Evolutionary conservation across 2,888 invertebrate species (phyloP), one percentile per base, ranked within the genome.

Genomic region (Ichneumon xanthorius): DNA sequence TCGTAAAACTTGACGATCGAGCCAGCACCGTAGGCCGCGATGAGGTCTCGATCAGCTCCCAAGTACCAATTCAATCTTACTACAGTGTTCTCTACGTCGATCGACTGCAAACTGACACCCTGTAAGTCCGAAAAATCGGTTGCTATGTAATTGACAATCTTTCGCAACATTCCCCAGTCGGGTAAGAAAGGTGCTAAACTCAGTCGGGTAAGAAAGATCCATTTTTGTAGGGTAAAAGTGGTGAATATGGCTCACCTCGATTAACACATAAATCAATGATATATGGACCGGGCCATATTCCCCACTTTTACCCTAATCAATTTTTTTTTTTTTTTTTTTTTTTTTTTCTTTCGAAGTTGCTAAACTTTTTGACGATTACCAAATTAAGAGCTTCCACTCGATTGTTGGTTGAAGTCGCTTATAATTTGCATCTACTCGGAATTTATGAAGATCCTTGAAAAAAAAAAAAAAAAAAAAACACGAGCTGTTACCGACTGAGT

Each of bases 11-110:
- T 90, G 6, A 94, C 87, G 26, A 84, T 87, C 2, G 91, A 84
- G 45, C 91, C 89, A 19, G 92, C 94, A 6, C 94, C 94, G 65
- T 92, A 92, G n/a, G 92, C 88, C 50, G 90, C 90, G 37, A 94
- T 91, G 58, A 93, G 83, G 73, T 94, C 90, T 63, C 88, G 88
- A 84, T 91, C 90, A 4, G 90, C 91, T 16, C 82, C 80, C 26
- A 90, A 85, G 73, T 91, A 91, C 93, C 93, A 94, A 2, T 89
- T 88, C 30, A 94, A 82, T 79, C 92, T 92, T 1, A 93, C 87
- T 14, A 90, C 87, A 3, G 92, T 94, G 71, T 90, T 89, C 50
- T 93, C 92, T 7, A 92, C 87, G 5, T 89, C 90, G 37, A 94
- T 92, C 5, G 87, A 86, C 55, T 88, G 90, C 72, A 91, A 87